phyloP scores from a whole-genome alignment of 2,797 vertebrate species.

The Nannoperca obscura region DNA sequence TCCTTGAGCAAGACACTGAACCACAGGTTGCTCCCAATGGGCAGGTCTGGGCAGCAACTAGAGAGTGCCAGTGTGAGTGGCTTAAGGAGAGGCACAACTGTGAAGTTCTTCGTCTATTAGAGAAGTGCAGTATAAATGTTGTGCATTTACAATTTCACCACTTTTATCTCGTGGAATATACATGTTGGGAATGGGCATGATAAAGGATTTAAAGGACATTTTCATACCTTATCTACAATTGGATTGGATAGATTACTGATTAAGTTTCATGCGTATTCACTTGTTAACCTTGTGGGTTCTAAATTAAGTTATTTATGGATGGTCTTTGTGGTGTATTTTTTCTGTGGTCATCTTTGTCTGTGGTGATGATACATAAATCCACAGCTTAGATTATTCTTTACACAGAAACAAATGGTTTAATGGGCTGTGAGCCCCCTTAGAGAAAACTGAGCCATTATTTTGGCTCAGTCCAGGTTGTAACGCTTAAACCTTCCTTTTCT shows the following conservation, averaged over 20 bases:
- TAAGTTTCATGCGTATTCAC: not conserved
- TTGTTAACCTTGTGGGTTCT: slow-evolving; percentile 13
- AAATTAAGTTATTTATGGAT: not conserved
- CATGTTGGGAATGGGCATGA: too few relatives aligned
- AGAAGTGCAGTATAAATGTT: not conserved
- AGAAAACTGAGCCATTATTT: slow-evolving; percentile 10
- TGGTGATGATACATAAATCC: slow-evolving; percentile 16
- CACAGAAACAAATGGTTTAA: not conserved
- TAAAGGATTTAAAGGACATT: not conserved
- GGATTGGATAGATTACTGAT: not conserved
- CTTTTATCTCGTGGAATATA: not conserved
- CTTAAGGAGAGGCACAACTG: not conserved
- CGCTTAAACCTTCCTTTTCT: slow-evolving; percentile 19
- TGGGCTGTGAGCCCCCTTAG: not conserved
- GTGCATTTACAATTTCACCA: not conserved
- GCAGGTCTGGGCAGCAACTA: not conserved
- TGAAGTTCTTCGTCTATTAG: not conserved
- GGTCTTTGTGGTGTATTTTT: not conserved
- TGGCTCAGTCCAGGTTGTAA: not conserved
- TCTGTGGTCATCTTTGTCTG: not conserved
- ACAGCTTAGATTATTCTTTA: slow-evolving; percentile 6
- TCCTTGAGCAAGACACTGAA: not conserved
- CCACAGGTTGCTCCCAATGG: not conserved
- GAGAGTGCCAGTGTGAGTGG: not conserved
- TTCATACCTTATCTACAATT: not conserved